phyloP scores from a whole-genome alignment of 2,888 invertebrate genomes.

The Hypselothyrea guttata region DNA sequence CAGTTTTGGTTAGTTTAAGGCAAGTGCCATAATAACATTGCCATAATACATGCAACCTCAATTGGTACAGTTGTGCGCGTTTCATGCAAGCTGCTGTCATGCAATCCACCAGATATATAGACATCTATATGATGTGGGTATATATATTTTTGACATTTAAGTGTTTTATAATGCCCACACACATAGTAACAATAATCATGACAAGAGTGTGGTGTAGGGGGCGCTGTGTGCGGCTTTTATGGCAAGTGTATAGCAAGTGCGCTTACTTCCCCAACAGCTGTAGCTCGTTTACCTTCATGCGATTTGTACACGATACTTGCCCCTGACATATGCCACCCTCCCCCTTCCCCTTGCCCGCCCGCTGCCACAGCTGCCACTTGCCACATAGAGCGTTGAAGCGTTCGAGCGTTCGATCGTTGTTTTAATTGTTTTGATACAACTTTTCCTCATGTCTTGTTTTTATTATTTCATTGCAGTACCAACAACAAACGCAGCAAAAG shows the following conservation, averaged over 20 bases:
- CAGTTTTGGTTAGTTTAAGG: conserved; percentile 22
- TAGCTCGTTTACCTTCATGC: conserved; percentile 69
- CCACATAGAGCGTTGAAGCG: too few relatives aligned
- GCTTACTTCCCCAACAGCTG: neutral
- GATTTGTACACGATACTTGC: conserved; percentile 38
- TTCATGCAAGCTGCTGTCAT: conserved; percentile 17
- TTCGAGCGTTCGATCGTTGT: conserved; percentile 9
- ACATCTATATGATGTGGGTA: neutral
- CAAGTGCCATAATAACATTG: conserved; percentile 16
- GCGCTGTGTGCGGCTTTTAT: too few relatives aligned
- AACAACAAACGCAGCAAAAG: conserved; percentile 75
- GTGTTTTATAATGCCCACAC: conserved; percentile 46
- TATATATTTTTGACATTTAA: conserved; percentile 51
- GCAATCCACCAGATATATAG: conserved; percentile 15
- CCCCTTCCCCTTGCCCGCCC: neutral
- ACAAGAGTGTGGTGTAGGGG: too few relatives aligned
- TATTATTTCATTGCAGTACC: conserved; percentile 79
- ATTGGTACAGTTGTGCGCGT: conserved; percentile 57
- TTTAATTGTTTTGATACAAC: conserved; percentile 34
- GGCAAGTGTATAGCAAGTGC: too few relatives aligned
- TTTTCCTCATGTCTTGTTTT: conserved; percentile 48
- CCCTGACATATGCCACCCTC: conserved; percentile 41
- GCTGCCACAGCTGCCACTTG: neutral
- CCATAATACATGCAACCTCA: conserved; percentile 16
- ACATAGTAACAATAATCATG: conserved; percentile 6